phyloP scores from a whole-genome alignment of 1,140 invertebrate genomes.

The Notospermus geniculatus region DNA sequence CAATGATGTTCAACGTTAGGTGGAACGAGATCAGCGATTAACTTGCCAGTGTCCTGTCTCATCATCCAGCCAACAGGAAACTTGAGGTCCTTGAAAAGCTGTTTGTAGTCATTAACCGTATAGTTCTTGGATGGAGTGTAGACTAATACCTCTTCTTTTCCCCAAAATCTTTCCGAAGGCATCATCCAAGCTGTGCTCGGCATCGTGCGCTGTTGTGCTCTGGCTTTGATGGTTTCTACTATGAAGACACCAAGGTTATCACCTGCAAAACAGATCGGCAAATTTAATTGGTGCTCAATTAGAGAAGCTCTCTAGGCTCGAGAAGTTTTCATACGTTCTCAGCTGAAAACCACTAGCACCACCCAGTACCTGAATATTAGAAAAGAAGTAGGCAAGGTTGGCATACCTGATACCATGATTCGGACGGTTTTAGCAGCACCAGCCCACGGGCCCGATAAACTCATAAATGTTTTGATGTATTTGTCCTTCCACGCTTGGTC shows the following conservation, averaged over 20 bases:
- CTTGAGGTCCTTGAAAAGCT: slow-evolving; percentile 81
- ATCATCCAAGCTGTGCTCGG: slow-evolving; percentile 92
- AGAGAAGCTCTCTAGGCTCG: too few relatives aligned
- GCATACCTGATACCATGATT: slow-evolving; percentile 86
- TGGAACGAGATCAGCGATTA: slow-evolving; percentile 68
- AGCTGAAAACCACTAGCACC: too few relatives aligned
- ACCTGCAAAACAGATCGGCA: slow-evolving; percentile 63
- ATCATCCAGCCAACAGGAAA: slow-evolving; percentile 87
- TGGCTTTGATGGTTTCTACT: slow-evolving; percentile 73
- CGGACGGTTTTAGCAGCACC: slow-evolving; percentile 90
- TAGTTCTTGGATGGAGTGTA: slow-evolving; percentile 77
- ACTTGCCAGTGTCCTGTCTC: slow-evolving; percentile 76
- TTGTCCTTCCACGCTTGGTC: slow-evolving; percentile 85
- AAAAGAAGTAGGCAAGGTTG: too few relatives aligned
- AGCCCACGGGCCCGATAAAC: slow-evolving; percentile 90
- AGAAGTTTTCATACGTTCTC: too few relatives aligned
- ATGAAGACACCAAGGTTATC: slow-evolving; percentile 86
- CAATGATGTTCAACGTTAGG: slow-evolving; percentile 91
- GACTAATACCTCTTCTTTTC: slow-evolving; percentile 75
- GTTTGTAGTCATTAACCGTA: slow-evolving; percentile 75
- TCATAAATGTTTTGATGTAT: slow-evolving; percentile 79
- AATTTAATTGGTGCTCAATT: too few relatives aligned
- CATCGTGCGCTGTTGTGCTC: slow-evolving; percentile 86
- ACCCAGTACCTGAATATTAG: too few relatives aligned
- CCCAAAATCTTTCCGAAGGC: slow-evolving; percentile 85